Conservation (phyloP, 2,113 vertebrate species). For the Phycodurus eques region DNA sequence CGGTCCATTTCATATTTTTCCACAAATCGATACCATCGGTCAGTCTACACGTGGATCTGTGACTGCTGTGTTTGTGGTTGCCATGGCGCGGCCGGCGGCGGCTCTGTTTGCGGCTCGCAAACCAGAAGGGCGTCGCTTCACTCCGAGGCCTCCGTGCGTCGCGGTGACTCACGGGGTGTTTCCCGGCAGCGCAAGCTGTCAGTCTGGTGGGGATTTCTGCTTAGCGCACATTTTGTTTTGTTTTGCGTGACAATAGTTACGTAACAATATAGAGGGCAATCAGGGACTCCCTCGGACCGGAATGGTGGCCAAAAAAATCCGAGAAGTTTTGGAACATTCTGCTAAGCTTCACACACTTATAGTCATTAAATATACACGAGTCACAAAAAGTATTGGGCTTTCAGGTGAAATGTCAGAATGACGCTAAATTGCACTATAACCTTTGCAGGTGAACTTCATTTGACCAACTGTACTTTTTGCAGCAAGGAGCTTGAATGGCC, state of each 20-base stretch:
- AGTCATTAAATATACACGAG: not conserved
- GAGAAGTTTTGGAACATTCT: not conserved
- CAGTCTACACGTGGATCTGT: no score
- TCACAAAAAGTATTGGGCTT: no score
- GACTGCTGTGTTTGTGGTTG: not conserved
- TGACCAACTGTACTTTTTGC: no score
- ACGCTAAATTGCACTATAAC: no score
- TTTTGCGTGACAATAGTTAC: constrained; percentile 6
- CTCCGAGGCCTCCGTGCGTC: not conserved
- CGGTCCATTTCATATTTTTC: no score
- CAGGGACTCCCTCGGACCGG: not conserved
- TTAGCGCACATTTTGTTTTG: constrained; percentile 46
- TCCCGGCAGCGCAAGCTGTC: constrained; percentile 26
- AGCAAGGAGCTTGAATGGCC: no score
- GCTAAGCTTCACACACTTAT: not conserved
- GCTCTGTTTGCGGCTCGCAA: constrained; percentile 15
- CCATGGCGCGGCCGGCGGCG: constrained; percentile 1
- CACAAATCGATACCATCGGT: no score
- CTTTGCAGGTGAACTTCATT: no score
- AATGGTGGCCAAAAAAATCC: not conserved
- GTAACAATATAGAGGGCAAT: not conserved
- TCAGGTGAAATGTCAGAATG: no score
- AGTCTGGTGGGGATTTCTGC: constrained; percentile 47
- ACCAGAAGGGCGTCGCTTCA: constrained; percentile 23
- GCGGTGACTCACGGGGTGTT: constrained; percentile 59